A percentile compares a stretch with the other conserved stretches of the same genome.
phyloP scores from a whole-genome alignment of 2,113 vertebrate species.

The Atherinomorus stipes region DNA sequence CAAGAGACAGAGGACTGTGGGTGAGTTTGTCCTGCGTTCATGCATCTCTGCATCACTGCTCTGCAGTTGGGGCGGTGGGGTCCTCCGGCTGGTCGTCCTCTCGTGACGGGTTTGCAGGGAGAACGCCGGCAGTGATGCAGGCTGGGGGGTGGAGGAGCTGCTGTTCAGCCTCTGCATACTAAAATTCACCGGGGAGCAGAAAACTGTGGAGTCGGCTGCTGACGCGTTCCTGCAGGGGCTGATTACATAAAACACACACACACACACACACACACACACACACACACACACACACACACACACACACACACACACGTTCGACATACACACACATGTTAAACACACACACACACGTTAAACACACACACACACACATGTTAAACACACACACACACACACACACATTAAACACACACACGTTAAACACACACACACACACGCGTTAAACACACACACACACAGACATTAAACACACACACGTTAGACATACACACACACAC shows the following conservation, averaged over 20 bases:
- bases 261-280: too few species aligned
- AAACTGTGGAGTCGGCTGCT: conserved; percentile 30
- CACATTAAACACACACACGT: too few species aligned
- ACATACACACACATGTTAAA: too few species aligned
- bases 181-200: conserved; percentile 34
- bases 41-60: background rate
- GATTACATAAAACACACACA: conserved; percentile 27
- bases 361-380: too few species aligned
- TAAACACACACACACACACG: too few species aligned
- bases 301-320: too few species aligned
- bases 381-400: too few species aligned
- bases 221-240: conserved; percentile 51
- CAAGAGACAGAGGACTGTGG: conserved; percentile 90
- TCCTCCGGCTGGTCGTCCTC: background rate
- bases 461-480: too few species aligned
- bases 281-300: too few species aligned
- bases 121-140: conserved; percentile 3
- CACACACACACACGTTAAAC: too few species aligned
- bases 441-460: too few species aligned
- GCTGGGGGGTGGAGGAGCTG: conserved; percentile 9
- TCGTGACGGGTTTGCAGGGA: conserved; percentile 29
- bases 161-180: conserved; percentile 42
- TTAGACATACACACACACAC: too few species aligned
- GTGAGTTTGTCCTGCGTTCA: conserved; percentile 71
- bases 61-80: background rate